phyloP scores from a whole-genome alignment of 1,140 invertebrate species.

The Lordiphosa collinella region DNA sequence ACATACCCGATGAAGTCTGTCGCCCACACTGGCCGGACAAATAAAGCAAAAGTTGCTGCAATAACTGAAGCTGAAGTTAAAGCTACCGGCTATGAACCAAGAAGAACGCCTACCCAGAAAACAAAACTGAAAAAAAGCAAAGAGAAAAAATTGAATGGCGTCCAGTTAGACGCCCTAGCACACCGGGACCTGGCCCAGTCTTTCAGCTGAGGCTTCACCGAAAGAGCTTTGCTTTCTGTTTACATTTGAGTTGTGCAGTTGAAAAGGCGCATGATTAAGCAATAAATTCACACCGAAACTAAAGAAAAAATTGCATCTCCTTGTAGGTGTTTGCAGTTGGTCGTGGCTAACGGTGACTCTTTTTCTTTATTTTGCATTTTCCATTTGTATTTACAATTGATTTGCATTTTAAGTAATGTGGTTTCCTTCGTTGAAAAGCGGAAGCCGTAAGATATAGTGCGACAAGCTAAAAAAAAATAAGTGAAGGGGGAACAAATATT shows the following conservation, averaged over 20 bases:
- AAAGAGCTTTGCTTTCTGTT: conserved; percentile 47
- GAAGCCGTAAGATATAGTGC: conserved; percentile 30
- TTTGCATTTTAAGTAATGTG: conserved; percentile 36
- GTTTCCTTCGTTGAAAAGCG: conserved; percentile 34
- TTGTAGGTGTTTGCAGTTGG: conserved; percentile 31
- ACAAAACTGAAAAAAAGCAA: neutral
- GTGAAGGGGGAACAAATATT: conserved; percentile 25
- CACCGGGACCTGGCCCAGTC: neutral
- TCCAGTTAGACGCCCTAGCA: conserved; percentile 38
- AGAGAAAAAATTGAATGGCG: conserved; percentile 13
- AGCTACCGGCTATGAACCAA: conserved; percentile 15
- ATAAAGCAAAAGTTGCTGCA: conserved; percentile 61
- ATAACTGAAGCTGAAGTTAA: conserved; percentile 14
- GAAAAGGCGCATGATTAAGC: conserved; percentile 64
- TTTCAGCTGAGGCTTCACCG: neutral
- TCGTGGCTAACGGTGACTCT: conserved; percentile 27
- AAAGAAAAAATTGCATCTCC: conserved; percentile 20
- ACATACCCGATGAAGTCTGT: conserved; percentile 38
- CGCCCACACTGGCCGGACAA: conserved; percentile 42
- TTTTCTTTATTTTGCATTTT: conserved; percentile 19
- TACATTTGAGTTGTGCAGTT: conserved; percentile 46
- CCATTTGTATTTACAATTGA: conserved; percentile 49
- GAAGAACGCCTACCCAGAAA: conserved; percentile 46
- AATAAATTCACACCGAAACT: conserved; percentile 63
- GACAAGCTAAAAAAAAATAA: conserved; percentile 1